phyloP scores from a whole-genome alignment of 2,113 vertebrate genomes.

The Phainopepla nitens region DNA sequence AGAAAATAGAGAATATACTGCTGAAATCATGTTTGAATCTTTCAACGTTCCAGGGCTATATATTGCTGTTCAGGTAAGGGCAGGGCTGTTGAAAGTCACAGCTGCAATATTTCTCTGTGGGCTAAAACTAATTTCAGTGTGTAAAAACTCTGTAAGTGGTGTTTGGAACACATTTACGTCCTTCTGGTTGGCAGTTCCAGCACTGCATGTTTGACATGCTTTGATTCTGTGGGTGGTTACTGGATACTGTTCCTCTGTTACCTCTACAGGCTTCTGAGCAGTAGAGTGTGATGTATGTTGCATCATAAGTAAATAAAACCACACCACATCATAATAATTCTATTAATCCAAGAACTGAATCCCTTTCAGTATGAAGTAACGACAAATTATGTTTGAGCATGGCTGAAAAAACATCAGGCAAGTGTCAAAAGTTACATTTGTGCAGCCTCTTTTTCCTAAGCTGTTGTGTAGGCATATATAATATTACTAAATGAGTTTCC shows the following conservation, averaged over 20 bases:
- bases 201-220: background rate
- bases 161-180: background rate
- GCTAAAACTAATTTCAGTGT: background rate
- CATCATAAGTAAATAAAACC: background rate
- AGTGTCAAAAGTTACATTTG: background rate
- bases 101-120: background rate
- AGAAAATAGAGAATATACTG: slow-evolving; percentile 98
- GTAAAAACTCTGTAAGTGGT: background rate
- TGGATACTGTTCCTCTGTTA: background rate
- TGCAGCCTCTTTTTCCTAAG: background rate
- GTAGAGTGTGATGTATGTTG: background rate
- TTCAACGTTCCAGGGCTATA: slow-evolving; percentile 98
- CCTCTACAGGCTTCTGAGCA: background rate
- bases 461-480: background rate
- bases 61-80: slow-evolving; percentile 94
- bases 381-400: background rate
- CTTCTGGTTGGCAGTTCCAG: background rate
- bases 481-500: background rate
- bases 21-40: slow-evolving; percentile 99
- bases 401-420: background rate
- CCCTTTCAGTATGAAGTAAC: background rate
- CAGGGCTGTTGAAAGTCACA: background rate
- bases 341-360: background rate
- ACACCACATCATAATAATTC: background rate
- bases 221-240: background rate